phyloP scores from a whole-genome alignment of 1,140 invertebrate genomes.

The Brachionus sp. region DNA sequence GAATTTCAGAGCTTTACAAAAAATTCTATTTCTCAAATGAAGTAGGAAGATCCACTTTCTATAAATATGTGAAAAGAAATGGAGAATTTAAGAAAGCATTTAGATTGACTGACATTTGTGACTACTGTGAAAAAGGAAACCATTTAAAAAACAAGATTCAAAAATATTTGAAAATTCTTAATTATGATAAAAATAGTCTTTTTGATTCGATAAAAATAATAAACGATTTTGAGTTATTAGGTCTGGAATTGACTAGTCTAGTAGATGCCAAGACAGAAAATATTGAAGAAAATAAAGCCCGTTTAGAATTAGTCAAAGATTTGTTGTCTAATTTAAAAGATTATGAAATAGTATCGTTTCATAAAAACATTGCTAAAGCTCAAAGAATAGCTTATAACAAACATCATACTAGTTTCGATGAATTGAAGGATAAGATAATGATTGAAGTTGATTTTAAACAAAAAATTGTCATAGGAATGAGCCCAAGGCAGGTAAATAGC shows the following conservation, averaged over 20 bases:
- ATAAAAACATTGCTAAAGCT: conserved; percentile 24
- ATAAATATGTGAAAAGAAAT: not conserved
- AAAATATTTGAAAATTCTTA: not conserved
- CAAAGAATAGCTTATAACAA: conserved; percentile 13
- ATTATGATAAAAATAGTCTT: not conserved
- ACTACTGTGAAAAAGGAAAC: conserved; percentile 23
- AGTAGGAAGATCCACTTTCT: not conserved
- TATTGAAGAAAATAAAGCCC: not conserved
- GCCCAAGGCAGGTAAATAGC: conserved; percentile 1
- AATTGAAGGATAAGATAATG: not conserved
- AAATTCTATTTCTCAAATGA: not conserved
- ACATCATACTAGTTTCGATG: not conserved
- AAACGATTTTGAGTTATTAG: not conserved
- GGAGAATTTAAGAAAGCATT: not conserved
- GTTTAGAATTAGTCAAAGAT: not conserved
- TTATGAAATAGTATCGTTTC: not conserved
- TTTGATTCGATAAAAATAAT: not conserved
- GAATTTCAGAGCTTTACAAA: not conserved
- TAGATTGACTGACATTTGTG: not conserved
- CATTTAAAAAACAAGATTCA: not conserved
- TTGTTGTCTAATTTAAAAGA: conserved; percentile 19
- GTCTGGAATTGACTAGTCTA: not conserved
- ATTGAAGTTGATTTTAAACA: conserved; percentile 34
- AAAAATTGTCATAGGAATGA: conserved; percentile 22
- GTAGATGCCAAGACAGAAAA: not conserved